phyloP scores from a whole-genome alignment of 2,888 invertebrate genomes.

The Ferrisia virgata region DNA sequence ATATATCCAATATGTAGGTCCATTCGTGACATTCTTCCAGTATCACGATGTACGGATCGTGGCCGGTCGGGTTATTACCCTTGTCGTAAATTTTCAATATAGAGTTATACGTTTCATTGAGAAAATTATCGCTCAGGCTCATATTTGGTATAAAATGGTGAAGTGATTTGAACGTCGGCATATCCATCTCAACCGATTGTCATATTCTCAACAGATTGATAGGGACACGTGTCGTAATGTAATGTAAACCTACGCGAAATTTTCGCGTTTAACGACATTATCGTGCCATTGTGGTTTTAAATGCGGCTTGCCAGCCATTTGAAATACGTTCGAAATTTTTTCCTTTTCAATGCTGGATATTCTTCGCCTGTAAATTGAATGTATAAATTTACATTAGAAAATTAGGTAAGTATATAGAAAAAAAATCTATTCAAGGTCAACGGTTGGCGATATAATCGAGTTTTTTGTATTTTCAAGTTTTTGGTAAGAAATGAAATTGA shows the following conservation, averaged over 20 bases:
- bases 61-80: background rate
- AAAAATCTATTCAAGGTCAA: too few relatives aligned
- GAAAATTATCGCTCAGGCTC: background rate
- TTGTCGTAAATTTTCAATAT: background rate
- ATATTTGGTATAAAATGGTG: background rate
- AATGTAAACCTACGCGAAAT: background rate
- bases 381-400: too few relatives aligned
- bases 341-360: too few relatives aligned
- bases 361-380: too few relatives aligned
- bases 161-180: background rate
- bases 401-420: too few relatives aligned
- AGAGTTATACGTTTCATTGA: background rate
- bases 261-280: too few relatives aligned
- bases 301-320: too few relatives aligned
- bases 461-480: too few relatives aligned
- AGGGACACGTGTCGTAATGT: background rate
- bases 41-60: background rate
- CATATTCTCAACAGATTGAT: background rate
- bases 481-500: too few relatives aligned
- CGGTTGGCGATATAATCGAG: too few relatives aligned
- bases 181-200: background rate
- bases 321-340: too few relatives aligned
- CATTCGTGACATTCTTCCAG: constrained; percentile 48
- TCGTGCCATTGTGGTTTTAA: too few relatives aligned
- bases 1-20: constrained; percentile 54